Evolutionary conservation across 1,140 invertebrate species (phyloP).

Genomic region (Elymnias hypermnestra): DNA sequence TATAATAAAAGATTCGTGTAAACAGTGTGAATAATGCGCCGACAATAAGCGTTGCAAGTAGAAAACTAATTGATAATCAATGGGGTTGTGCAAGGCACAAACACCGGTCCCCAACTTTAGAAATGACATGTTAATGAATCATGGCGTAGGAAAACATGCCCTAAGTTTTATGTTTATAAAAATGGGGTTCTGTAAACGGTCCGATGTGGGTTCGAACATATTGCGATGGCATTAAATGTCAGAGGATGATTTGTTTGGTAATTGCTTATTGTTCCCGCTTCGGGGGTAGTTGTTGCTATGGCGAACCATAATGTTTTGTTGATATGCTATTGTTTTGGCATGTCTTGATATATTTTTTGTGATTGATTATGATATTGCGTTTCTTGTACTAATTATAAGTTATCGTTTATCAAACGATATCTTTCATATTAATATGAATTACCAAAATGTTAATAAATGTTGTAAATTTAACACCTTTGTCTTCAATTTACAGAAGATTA

Average conservation of each 20-base stretch:
- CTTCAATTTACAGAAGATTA: too few relatives aligned
- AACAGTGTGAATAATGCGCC: constrained; percentile 68
- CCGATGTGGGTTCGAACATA: constrained; percentile 65
- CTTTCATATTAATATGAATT: too few relatives aligned
- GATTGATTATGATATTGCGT: constrained; percentile 25
- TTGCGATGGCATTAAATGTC: constrained; percentile 71
- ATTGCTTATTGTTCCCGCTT: constrained; percentile 64
- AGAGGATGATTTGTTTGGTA: constrained; percentile 74
- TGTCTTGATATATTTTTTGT: constrained; percentile 24
- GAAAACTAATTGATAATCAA: constrained; percentile 74
- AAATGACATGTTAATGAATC: constrained; percentile 64
- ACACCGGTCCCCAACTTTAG: constrained; percentile 44
- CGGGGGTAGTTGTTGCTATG: constrained; percentile 57
- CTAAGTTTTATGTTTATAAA: constrained; percentile 37
- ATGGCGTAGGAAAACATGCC: constrained; percentile 42
- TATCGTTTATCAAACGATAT: too few relatives aligned
- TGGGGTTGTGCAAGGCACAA: constrained; percentile 54
- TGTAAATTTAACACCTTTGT: too few relatives aligned
- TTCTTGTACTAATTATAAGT: background rate
- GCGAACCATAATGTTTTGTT: constrained; percentile 52
- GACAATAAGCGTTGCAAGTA: constrained; percentile 65
- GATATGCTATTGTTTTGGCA: constrained; percentile 52
- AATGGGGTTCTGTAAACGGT: constrained; percentile 44
- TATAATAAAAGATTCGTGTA: constrained; percentile 60
- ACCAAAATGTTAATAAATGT: too few relatives aligned